A percentile compares a stretch with the other conserved stretches of the same genome.
phyloP scores from a whole-genome alignment of 2,113 vertebrate genomes.

The Pangasianodon gigas region DNA sequence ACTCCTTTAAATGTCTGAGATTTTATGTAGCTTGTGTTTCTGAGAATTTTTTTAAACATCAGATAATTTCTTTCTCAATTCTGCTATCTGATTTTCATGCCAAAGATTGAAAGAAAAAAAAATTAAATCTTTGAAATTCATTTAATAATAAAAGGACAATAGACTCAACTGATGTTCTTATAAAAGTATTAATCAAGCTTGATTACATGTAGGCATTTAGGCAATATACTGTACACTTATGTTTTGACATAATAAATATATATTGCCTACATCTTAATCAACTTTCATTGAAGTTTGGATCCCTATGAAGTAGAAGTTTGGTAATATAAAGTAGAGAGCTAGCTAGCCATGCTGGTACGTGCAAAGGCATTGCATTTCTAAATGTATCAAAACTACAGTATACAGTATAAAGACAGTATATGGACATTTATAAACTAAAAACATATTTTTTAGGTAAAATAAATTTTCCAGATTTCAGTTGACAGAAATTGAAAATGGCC shows the following conservation, averaged over 20 bases:
- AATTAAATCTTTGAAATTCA: neutral
- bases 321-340: neutral
- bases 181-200: neutral
- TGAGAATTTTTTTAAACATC: neutral
- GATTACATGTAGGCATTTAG: neutral
- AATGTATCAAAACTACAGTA: neutral
- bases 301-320: neutral
- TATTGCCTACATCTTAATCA: neutral
- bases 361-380: neutral
- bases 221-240: neutral
- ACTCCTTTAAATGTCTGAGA: neutral
- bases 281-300: neutral
- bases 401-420: neutral
- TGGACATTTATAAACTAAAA: neutral
- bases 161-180: neutral
- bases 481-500: constrained; percentile 21
- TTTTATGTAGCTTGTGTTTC: neutral
- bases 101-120: neutral
- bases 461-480: neutral
- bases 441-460: neutral
- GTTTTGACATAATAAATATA: neutral
- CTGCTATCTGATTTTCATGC: neutral
- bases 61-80: neutral
- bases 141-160: neutral
- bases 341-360: neutral